Conservation (phyloP, 2,113 vertebrate genomes). For the Ochotona princeps region DNA sequence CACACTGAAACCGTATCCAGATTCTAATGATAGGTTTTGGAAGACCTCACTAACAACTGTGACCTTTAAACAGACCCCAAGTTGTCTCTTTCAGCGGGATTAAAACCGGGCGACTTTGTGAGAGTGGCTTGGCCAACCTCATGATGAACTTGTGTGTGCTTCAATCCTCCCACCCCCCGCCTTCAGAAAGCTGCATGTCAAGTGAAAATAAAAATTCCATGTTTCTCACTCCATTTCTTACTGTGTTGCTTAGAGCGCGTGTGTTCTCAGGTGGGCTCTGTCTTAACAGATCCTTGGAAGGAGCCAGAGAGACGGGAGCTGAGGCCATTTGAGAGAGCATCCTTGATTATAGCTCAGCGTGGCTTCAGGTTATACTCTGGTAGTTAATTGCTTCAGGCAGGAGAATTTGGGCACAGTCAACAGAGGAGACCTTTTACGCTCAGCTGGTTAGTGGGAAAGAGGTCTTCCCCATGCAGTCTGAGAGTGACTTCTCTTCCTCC, state of each 20-base stretch:
- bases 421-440: neutral
- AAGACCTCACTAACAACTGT: neutral
- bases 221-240: neutral
- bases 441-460: neutral
- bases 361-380: neutral
- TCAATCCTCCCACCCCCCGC: neutral
- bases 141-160: neutral
- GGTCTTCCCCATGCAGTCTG: neutral
- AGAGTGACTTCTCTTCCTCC: neutral
- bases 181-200: neutral
- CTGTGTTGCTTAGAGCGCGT: neutral
- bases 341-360: neutral
- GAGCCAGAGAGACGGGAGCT: neutral
- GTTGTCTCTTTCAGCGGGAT: neutral
- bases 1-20: neutral
- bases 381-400: neutral
- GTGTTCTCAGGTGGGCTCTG: neutral
- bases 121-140: neutral
- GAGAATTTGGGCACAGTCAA: neutral
- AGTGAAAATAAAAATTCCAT: neutral
- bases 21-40: neutral
- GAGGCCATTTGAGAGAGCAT: neutral
- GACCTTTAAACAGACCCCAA: neutral
- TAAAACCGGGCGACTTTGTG: neutral
- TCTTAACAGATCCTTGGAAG: neutral